These are phyloP conservation scores for Lagopus leucura DNA, from an alignment of 2,113 vertebrate genomes.

Conservation along the genomic window DNA sequence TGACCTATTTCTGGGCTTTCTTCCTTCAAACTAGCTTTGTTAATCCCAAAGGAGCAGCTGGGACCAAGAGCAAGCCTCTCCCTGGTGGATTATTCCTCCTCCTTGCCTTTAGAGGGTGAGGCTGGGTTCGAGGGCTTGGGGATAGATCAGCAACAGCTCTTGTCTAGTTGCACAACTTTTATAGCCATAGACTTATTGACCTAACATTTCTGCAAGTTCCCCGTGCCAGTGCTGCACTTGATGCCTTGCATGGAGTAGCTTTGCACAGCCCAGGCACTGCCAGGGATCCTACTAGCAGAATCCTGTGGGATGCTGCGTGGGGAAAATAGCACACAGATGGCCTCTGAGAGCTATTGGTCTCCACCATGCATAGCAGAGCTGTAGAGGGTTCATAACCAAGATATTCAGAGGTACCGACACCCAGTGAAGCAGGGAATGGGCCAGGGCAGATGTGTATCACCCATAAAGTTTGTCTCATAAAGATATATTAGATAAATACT, in stretches of 20 bases:
- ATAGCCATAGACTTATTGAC: background rate
- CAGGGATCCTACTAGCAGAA: background rate
- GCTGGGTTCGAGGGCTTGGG: background rate
- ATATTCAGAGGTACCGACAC: background rate
- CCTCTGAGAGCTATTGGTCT: background rate
- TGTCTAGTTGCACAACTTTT: fast-evolving
- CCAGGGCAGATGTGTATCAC: background rate
- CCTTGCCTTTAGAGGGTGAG: fast-evolving
- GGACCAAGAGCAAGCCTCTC: background rate
- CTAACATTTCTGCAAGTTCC: background rate
- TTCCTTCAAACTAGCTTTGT: background rate
- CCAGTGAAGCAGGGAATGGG: background rate
- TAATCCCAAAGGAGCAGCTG: background rate
- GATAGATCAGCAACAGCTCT: background rate
- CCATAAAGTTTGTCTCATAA: constrained; percentile 18
- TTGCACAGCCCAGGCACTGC: background rate
- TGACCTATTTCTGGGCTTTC: background rate
- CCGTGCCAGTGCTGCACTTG: background rate
- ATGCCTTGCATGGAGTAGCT: background rate
- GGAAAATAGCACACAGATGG: background rate
- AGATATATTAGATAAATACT: constrained; percentile 45
- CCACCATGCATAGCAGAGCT: fast-evolving
- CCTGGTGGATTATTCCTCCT: background rate
- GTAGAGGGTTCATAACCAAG: background rate
- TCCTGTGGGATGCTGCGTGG: background rate